Base-by-base conservation (phyloP, 2,113 vertebrate species). In the Canis aureus region DNA sequence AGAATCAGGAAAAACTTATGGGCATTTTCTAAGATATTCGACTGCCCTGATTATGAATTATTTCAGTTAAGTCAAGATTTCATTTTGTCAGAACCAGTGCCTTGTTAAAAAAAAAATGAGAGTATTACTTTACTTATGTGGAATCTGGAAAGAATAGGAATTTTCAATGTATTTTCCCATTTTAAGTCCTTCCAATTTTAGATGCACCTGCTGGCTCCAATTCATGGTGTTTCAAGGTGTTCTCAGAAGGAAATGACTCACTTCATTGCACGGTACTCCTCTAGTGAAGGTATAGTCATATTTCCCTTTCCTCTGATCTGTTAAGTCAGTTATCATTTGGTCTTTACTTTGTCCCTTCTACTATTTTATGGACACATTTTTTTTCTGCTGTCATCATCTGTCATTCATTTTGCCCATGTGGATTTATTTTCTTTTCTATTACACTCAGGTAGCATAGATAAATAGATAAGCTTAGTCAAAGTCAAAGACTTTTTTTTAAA, bases 101-200 rank as follows among this genome's bases (percentile, higher is more conserved):
- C 87, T 96, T 89, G 15, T 69, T 92, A 80, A 49, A 76, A 49
- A 76, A 43, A 71, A 92, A 96, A 9, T 95, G 32, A 95, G 13
- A 84, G 19, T 38, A 35, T 3, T 5, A 57, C 10, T 6, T 15
- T 38, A 11, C 15, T 80, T 43, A 19, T 11, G 32, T 32, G 12
- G 7, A 51, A 29, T 90, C 12, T 25, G 3, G 10, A 81, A 53
- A 22, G 6, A 32, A 76, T 53, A 86, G 76, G 20, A 85, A 67
- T 81, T 73, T 90, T 76, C 32, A 87, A 35, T 1, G 57, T 22
- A 4, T 78, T 59, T 49, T 51, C 32, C 29, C 51, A 38, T 67
- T 71, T 93, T 53, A 83, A 32, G 27, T 27, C 27, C 5, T 13
- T 82, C 73, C 35, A 89, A 22, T 92, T 89, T 86, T n/a, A 74